Evolutionary conservation across 2,113 vertebrate species (phyloP), one percentile per base, ranked within the genome.

Genomic region (Cyprinodon variegatus): DNA sequence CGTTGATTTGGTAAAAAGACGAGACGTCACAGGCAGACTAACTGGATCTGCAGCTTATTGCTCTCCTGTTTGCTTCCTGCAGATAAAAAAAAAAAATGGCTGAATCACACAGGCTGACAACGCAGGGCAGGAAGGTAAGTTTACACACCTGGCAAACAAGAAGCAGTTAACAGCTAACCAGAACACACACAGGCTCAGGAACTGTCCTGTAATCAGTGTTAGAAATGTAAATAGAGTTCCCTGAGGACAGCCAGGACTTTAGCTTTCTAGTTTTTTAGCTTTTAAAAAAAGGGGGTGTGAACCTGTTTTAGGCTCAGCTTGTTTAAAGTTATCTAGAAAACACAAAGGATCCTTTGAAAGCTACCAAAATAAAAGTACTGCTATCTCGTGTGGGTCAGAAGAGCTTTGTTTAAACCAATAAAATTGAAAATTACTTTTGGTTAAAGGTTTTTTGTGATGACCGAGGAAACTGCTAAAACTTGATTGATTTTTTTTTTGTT

Each of bases 121-220:
- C 61, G n/a, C 72, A 14, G 61, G 68, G 79, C 73, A 85, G 84
- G 78, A 88, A 83, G 86, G 88, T 88, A 67, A 86, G 84, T 78
- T 17, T 1, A 12, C 38, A 48, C 60, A 67, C 11, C 61, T 53
- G 73, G 60, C 29, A 57, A 11, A 3, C 77, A 60, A 67, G 59
- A 8, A 39, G 40, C 70, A 70, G 69, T 17, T 77, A 14, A 69
- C 2, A 67, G 46, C 6, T 15, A 0, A 22, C 1, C 0, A 65
- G 10, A 11, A 15, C 53, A 53, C 15, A 39, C 11, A 45, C 12
- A 38, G 0, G 11, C 14, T 1, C 13, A 67, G 0, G 57, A 37
- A 45, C 39, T 46, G 36, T 36, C 39, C 36, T 40, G 3, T 11
- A 17, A 11, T 9, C n/a, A 0, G 6, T 41, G 29, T 29, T 29